A percentile compares a stretch with the other conserved stretches of the same genome.
Conservation (phyloP, 2,113 vertebrate species). For the Tiliqua scincoides region DNA sequence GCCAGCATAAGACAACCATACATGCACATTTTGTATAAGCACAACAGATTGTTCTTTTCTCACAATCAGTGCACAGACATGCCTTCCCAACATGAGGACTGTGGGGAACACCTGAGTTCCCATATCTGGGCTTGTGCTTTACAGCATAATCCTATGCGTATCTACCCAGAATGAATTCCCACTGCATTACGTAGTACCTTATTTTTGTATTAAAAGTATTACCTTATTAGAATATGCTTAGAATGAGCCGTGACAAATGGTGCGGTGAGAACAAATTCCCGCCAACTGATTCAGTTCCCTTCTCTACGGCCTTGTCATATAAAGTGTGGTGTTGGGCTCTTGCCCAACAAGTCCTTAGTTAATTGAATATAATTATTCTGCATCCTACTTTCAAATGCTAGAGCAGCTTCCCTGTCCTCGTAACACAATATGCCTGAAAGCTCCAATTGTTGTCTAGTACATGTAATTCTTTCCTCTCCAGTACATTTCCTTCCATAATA, state of each 20-base stretch:
- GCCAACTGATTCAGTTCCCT: slow-evolving; percentile 3
- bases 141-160: background rate
- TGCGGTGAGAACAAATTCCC: slow-evolving; percentile 23
- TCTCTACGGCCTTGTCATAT: slow-evolving; percentile 4
- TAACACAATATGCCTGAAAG: slow-evolving; percentile 68
- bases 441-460: slow-evolving; percentile 54
- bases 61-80: background rate
- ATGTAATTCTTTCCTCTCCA: slow-evolving; percentile 65
- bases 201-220: background rate
- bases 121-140: background rate
- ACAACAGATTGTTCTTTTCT: background rate
- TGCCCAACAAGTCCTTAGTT: slow-evolving; percentile 74
- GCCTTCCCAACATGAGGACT: background rate
- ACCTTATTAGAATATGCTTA: background rate
- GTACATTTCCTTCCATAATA: slow-evolving; percentile 50
- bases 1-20: background rate
- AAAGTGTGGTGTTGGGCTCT: slow-evolving; percentile 49
- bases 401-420: slow-evolving; percentile 56
- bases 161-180: background rate
- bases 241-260: background rate
- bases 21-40: background rate
- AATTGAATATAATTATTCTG: slow-evolving; percentile 75
- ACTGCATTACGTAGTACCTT: too few species aligned
- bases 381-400: slow-evolving; percentile 71
- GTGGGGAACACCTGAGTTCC: background rate